Percentiles rank a stretch among this genome's conserved stretches.
These are phyloP conservation scores for Centruroides sculpturatus DNA, from an alignment of 1,140 invertebrate species.

Conservation along the genomic window DNA sequence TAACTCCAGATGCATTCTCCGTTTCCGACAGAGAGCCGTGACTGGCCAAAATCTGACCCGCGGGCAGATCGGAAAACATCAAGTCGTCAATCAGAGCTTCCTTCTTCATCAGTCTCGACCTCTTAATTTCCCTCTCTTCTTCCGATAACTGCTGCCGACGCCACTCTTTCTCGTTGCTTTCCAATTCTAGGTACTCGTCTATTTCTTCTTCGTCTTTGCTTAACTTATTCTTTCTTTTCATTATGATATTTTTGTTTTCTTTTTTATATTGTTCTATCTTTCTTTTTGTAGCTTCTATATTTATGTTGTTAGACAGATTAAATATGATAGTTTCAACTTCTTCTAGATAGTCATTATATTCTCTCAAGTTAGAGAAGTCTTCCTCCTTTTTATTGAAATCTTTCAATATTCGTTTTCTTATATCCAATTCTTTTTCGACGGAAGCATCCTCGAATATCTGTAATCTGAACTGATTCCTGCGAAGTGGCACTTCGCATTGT, in stretches of 20 bases:
- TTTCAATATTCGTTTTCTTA: slow-evolving; percentile 69
- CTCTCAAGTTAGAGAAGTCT: slow-evolving; percentile 60
- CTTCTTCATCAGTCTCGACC: slow-evolving; percentile 65
- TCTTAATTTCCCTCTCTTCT: slow-evolving; percentile 59
- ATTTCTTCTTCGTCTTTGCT: slow-evolving; percentile 43
- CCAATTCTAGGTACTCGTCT: slow-evolving; percentile 72
- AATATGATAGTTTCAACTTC: slow-evolving; percentile 76
- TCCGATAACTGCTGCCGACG: slow-evolving; percentile 43
- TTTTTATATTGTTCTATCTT: slow-evolving; percentile 87
- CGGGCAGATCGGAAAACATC: slow-evolving; percentile 79
- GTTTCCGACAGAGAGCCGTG: slow-evolving; percentile 32
- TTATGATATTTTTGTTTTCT: slow-evolving; percentile 79
- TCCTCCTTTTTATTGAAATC: slow-evolving; percentile 87
- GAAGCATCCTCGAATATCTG: slow-evolving; percentile 81
- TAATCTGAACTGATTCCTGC: slow-evolving; percentile 78
- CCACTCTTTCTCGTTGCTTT: slow-evolving; percentile 30
- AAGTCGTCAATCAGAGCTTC: slow-evolving; percentile 85
- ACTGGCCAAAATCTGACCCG: slow-evolving; percentile 67
- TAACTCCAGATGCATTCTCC: too few relatives aligned
- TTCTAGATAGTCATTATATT: slow-evolving; percentile 89
- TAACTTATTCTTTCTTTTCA: slow-evolving; percentile 47
- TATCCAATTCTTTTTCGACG: slow-evolving; percentile 96
- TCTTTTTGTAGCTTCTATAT: slow-evolving; percentile 76
- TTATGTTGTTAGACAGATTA: slow-evolving; percentile 81
- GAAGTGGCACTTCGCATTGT: slow-evolving; percentile 71